phyloP scores from a whole-genome alignment of 1,140 invertebrate species.

The Calephelis virginiensis region DNA sequence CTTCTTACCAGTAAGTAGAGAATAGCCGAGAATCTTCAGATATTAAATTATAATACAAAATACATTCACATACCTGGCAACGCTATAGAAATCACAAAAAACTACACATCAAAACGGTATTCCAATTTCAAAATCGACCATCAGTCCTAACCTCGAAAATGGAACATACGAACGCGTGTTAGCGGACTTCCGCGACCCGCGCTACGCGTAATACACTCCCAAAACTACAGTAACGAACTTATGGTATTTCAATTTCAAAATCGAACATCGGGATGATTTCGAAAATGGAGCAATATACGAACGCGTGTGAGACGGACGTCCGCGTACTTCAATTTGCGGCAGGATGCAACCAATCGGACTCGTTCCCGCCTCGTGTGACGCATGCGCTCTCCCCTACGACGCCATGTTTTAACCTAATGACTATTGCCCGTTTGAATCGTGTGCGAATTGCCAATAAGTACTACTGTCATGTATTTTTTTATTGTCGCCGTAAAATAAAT shows the following conservation, averaged over 20 bases:
- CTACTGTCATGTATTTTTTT: too few species aligned
- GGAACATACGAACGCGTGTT: too few species aligned
- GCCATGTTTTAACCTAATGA: constrained; percentile 34
- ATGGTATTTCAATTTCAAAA: constrained; percentile 23
- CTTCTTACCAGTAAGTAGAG: too few species aligned
- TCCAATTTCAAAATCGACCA: too few species aligned
- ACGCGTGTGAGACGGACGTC: constrained; percentile 52
- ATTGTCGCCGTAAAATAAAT: too few species aligned
- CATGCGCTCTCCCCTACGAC: constrained; percentile 36
- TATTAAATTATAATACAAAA: neutral
- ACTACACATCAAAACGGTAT: neutral
- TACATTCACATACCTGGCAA: constrained; percentile 1
- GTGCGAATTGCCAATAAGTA: constrained; percentile 4
- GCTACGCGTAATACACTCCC: neutral
- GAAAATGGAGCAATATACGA: constrained; percentile 34
- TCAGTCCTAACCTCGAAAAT: too few species aligned
- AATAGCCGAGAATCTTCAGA: too few species aligned
- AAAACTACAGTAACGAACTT: constrained; percentile 2
- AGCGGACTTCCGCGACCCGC: too few species aligned
- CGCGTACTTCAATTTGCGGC: constrained; percentile 55
- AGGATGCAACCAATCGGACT: constrained; percentile 61
- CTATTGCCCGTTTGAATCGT: constrained; percentile 22
- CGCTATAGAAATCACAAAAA: neutral
- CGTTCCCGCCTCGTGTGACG: constrained; percentile 50
- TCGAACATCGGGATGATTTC: constrained; percentile 24